Base-by-base conservation (phyloP, 2,888 invertebrate genomes). In the Coleophora flavipennella region DNA sequence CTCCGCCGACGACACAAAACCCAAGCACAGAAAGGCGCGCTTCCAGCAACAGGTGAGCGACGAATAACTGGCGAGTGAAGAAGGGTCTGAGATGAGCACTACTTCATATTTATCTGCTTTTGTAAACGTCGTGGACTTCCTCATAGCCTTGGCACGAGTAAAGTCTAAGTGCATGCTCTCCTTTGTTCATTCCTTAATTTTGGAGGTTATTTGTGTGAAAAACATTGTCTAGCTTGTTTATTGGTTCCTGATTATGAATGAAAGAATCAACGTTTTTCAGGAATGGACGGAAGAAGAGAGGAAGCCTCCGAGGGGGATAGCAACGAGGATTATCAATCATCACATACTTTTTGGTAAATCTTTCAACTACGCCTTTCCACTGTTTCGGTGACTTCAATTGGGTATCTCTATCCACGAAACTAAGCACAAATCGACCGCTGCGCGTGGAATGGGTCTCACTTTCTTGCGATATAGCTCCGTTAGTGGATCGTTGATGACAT, bases 1-100 rank as follows among this genome's bases (percentile, higher is more conserved):
- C 76, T 86, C 89, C 44, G 53, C 57, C 43, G 79, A 80, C 50
- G 83, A 84, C 56, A 54, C 74, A 62, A 80, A 77, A 78, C 93
- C 93, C 63, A 94, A 93, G 76, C 93, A 93, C 77, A 89, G 94
- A 62, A 93, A 93, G 85, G 93, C 93, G 52, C 90, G 94, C 57
- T 93, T 94, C 75, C 93, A 93, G 77, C 93, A 94, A 88, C 91
- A 71, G 76, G 76, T 55, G 40, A 2, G 6, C n/a, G n/a, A 25
- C 49, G 49, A 38, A 38, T 45, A 43, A 41, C 43, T 39, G 36
- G 29, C 39, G 28, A 8, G 33, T 10, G 13, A 13, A 8, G 10
- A 33, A 32, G 13, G 10, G 33, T 10, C 8, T 13, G 13, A 8
- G 8, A 13, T 10, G 7, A 13, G 7, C 13, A 33, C 33, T 12